Percentiles rank a stretch among this genome's conserved stretches.
Conservation (phyloP, 2,797 vertebrate genomes). For the Falco berigora region DNA sequence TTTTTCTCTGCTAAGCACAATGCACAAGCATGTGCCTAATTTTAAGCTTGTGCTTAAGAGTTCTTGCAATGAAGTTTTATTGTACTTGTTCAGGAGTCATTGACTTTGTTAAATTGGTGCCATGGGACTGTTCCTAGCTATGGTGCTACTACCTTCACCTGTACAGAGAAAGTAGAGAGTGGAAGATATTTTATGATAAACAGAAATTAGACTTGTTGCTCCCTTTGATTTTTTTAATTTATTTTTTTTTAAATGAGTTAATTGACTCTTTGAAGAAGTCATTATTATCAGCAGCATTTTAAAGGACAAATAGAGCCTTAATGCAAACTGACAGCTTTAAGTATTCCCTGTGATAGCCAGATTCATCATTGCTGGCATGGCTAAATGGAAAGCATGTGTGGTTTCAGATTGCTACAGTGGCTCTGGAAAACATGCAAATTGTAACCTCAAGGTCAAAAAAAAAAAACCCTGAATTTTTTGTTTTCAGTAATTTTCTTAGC, state of each 20-base stretch:
- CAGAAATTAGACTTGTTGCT: background rate
- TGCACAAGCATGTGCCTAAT: background rate
- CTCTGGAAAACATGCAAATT: background rate
- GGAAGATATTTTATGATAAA: background rate
- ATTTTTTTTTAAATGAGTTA: background rate
- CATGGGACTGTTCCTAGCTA: background rate
- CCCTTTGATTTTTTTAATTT: background rate
- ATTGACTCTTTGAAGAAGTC: constrained; percentile 27
- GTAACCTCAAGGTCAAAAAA: constrained; percentile 26
- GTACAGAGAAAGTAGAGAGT: background rate
- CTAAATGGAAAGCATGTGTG: constrained; percentile 27
- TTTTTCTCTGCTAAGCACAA: background rate
- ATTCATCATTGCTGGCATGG: constrained; percentile 19
- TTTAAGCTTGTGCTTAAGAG: background rate
- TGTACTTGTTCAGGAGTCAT: background rate
- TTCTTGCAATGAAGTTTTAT: background rate
- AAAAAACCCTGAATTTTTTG: background rate
- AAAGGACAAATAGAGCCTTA: constrained; percentile 27
- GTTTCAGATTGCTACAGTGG: background rate
- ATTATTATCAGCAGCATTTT: constrained; percentile 38
- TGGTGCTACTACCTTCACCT: background rate
- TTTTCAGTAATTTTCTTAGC: background rate
- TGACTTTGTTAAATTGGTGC: background rate
- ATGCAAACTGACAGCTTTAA: constrained; percentile 46
- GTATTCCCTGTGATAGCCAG: constrained; percentile 29